Evolutionary conservation across 2,113 vertebrate species (phyloP).

Genomic region (Sebastes schlegelii): DNA sequence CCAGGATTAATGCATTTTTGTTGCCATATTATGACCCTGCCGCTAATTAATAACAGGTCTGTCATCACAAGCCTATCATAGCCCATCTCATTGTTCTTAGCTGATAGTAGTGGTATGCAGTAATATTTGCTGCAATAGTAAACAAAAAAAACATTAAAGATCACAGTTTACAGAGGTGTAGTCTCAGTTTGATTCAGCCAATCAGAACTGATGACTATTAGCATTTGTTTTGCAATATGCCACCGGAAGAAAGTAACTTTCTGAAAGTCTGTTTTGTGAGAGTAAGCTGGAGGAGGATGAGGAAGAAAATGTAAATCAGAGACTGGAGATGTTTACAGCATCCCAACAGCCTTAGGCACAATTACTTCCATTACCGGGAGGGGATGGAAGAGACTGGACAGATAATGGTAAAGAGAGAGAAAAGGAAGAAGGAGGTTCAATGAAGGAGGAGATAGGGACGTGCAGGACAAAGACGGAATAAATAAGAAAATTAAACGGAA

Average conservation of each 20-base stretch:
- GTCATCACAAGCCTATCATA: neutral
- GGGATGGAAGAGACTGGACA: neutral
- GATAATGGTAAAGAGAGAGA: neutral
- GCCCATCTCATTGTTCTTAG: neutral
- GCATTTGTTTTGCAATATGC: neutral
- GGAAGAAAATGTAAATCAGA: neutral
- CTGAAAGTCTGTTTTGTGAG: neutral
- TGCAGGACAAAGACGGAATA: neutral
- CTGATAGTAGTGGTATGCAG: neutral
- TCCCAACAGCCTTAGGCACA: constrained; percentile 4
- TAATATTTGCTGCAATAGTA: neutral
- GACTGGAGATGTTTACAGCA: constrained; percentile 10
- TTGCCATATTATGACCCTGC: too few relatives aligned
- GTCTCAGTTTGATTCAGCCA: neutral
- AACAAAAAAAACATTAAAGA: neutral
- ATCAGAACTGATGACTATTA: neutral
- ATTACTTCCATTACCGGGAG: constrained; percentile 20
- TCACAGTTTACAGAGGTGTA: neutral
- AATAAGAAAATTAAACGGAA: constrained; percentile 16
- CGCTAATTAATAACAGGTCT: neutral
- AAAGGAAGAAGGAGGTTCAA: neutral
- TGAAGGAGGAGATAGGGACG: neutral
- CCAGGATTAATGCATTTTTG: neutral
- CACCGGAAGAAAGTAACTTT: neutral
- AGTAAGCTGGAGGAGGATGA: neutral